phyloP scores from a whole-genome alignment of 2,797 vertebrate species.

The Cryptoprocta ferox region DNA sequence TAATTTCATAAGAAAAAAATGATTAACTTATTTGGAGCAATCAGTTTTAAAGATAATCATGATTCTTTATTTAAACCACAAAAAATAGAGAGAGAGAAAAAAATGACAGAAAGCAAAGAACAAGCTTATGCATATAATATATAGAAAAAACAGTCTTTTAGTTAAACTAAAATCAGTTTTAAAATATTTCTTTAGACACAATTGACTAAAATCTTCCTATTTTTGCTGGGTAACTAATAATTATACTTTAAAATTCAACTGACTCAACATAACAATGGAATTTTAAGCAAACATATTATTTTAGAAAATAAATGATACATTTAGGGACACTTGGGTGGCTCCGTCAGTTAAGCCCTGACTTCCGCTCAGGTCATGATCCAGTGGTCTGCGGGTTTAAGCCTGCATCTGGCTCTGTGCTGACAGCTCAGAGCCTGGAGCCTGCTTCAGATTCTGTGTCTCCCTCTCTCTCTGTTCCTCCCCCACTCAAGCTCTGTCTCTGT shows the following conservation, averaged over 20 bases:
- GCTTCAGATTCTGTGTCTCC: no score
- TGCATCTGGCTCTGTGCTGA: no score
- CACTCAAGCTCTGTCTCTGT: no score
- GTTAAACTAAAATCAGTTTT: constrained; percentile 76
- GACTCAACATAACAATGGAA: not conserved
- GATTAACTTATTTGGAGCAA: constrained; percentile 85
- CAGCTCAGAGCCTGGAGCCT: no score
- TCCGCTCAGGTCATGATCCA: no score
- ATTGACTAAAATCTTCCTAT: constrained; percentile 61
- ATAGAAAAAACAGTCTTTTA: constrained; percentile 56
- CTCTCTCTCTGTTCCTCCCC: no score
- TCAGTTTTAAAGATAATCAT: constrained; percentile 85
- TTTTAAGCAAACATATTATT: not conserved
- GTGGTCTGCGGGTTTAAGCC: no score
- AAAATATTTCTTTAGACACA: constrained; percentile 71
- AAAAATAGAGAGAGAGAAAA: not conserved
- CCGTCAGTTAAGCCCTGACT: no score
- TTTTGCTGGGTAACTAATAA: constrained; percentile 67
- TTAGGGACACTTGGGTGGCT: no score
- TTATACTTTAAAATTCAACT: constrained; percentile 70
- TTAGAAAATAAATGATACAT: not conserved
- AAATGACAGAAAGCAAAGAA: constrained; percentile 63
- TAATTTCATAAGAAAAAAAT: constrained; percentile 84
- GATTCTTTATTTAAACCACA: constrained; percentile 82
- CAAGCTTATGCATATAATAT: constrained; percentile 81